Base-by-base conservation (phyloP, 1,140 invertebrate species). In the Cotesia typhae region DNA sequence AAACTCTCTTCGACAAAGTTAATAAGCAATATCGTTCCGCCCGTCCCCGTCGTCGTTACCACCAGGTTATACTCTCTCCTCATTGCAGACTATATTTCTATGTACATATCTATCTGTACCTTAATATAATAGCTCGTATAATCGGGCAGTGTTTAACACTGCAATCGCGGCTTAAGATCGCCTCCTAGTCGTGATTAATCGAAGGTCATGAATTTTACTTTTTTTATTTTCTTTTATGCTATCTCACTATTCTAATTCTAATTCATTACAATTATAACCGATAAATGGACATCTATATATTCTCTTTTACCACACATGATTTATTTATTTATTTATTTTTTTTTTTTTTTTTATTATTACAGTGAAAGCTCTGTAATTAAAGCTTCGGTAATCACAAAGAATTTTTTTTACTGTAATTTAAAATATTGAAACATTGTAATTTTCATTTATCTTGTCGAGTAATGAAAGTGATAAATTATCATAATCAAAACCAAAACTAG, bases 1-100 rank as follows among this genome's bases (percentile, higher is more conserved):
- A 74, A 67, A 47, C 71, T 73, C 77, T 78, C 76, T 78, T 76
- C 75, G 79, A 79, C 80, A 78, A 81, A 83, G 80, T 84, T 84
- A 85, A 85, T 84, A 85, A 84, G 81, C 83, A 79, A 84, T 83
- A 80, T 78, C 65, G 73, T 72, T 74, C 63, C 55, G 67, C 74
- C 75, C 74, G 67, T 71, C 67, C 66, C 28, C 41, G 41, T 47
- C 41, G 76, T 75, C 69, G 78, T 81, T 80, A 77, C 78, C 74
- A 74, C 78, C 79, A 77, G 51, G 75, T 67, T 74, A 52, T 67
- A 66, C 3, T 14, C n/a, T 14, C 53, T 55, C 12, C 53, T n/a
- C 9, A n/a, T 3, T 55, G n/a, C 72, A 55, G 2, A n/a, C 12
- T 55, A 55, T 73, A 55, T 36, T 70, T 72, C 38, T 73, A 71